A percentile compares a stretch with the other conserved stretches of the same genome.
Evolutionary conservation across 2,797 vertebrate genomes (phyloP).

Genomic region (Thaleichthys pacificus): DNA sequence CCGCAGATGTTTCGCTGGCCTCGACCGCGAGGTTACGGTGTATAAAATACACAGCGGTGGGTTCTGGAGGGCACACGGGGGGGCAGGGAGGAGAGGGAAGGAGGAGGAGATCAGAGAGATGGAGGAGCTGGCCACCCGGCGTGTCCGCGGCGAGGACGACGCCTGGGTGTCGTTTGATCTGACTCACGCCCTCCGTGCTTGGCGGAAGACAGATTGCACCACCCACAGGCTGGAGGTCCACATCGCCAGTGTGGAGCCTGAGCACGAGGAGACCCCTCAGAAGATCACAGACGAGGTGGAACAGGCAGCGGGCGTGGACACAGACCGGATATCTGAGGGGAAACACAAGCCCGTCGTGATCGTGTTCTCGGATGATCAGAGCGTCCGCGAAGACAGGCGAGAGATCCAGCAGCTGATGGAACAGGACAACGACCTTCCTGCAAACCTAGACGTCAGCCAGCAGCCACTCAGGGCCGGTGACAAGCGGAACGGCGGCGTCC

Average conservation of each 20-base stretch:
- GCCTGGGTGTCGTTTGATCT: slow-evolving; percentile 93
- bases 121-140: slow-evolving; percentile 79
- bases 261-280: slow-evolving; percentile 41
- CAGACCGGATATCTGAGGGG: slow-evolving; percentile 75
- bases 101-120: slow-evolving; percentile 58
- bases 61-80: slow-evolving; percentile 55
- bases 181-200: slow-evolving; percentile 79
- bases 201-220: slow-evolving; percentile 76
- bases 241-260: slow-evolving; percentile 68
- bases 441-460: slow-evolving; percentile 56
- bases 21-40: slow-evolving; percentile 83
- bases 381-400: slow-evolving; percentile 71
- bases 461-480: slow-evolving; percentile 29
- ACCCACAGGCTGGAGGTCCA: slow-evolving; percentile 84
- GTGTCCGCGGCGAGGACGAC: slow-evolving; percentile 78
- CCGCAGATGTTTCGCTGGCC: slow-evolving; percentile 68
- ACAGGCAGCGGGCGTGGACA: slow-evolving; percentile 65
- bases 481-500: slow-evolving; percentile 48
- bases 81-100: slow-evolving; percentile 49
- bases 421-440: slow-evolving; percentile 72
- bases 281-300: slow-evolving; percentile 49
- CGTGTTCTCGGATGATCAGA: slow-evolving; percentile 90
- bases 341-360: slow-evolving; percentile 85
- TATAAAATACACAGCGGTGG: slow-evolving; percentile 76
- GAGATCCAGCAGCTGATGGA: slow-evolving; percentile 80